Base-by-base conservation (phyloP, 2,113 vertebrate genomes). In the Climacteris rufus region DNA sequence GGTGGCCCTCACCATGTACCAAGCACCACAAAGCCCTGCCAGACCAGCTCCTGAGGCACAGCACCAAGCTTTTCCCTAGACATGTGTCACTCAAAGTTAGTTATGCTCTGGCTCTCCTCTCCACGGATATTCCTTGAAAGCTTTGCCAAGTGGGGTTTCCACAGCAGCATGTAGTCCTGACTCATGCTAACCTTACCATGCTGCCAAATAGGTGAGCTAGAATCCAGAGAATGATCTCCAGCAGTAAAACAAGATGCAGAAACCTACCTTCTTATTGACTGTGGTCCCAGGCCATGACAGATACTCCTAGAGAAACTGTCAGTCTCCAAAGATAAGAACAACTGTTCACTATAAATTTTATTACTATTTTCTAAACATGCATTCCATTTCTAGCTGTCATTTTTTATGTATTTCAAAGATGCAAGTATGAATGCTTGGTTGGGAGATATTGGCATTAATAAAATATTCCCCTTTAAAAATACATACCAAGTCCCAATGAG, bases 361-460 rank as follows among this genome's bases (percentile, higher is more conserved):
- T 31, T 33, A 37, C 37, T 86, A 2, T 65, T 76, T 86, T 68
- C 37, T 20, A 86, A 86, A 80, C 33, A 71, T 11, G 6, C 7
- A 64, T 76, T 87, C 56, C 11, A 47, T 22, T 42, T 47, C 40
- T 18, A 91, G 49, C 53, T 61, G 42, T 82, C 54, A 39, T 87
- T 69, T 87, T 89, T 50, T 66, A 85, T 53, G 20, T 71, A 49
- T 40, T 76, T 80, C 37, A 82, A 90, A 90, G 70, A 76, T 20
- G 33, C 0, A 2, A 91, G 18, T 50, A 35, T 12, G 11, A 85
- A 60, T 9, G 25, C 21, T 61, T 80, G 11, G 22, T 35, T 72
- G 28, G 37, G n/a, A 87, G 31, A 70, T 17, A 60, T 0, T 65
- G 21, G 30, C 7, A 47, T 85, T 71, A 90, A 54, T 63, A 80